These are phyloP conservation scores for Patella ulyssiponensis DNA, from an alignment of 2,888 invertebrate genomes.

Conservation along the genomic window DNA sequence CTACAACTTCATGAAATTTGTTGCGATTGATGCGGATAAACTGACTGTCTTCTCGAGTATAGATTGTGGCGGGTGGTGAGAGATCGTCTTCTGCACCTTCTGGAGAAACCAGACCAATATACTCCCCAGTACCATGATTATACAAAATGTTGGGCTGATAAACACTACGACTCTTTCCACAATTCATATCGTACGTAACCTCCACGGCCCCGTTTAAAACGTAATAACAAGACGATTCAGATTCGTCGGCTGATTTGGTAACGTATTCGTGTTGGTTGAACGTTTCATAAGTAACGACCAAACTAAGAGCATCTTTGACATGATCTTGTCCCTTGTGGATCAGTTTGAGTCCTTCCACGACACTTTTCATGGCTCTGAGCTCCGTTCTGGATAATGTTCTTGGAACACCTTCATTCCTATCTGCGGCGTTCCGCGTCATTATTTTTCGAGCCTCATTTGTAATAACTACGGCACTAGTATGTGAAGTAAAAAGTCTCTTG, in stretches of 20 bases:
- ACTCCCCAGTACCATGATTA: constrained; percentile 62
- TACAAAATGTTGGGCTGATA: constrained; percentile 64
- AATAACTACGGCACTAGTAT: constrained; percentile 53
- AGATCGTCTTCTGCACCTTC: constrained; percentile 57
- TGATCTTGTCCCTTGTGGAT: constrained; percentile 58
- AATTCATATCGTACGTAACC: constrained; percentile 58
- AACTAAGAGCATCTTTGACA: constrained; percentile 58
- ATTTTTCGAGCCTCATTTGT: constrained; percentile 54
- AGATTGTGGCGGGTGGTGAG: constrained; percentile 60
- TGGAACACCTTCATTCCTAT: constrained; percentile 29
- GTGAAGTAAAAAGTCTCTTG: constrained; percentile 57
- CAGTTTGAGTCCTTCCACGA: constrained; percentile 56
- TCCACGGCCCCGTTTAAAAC: constrained; percentile 58
- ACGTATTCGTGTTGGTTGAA: constrained; percentile 54
- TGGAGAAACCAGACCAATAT: constrained; percentile 57
- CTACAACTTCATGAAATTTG: constrained; percentile 52
- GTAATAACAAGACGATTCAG: constrained; percentile 56
- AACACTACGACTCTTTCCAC: constrained; percentile 49
- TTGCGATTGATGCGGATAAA: constrained; percentile 58
- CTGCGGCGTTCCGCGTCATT: constrained; percentile 47
- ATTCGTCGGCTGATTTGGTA: constrained; percentile 50
- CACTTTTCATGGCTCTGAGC: constrained; percentile 50
- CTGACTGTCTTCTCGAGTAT: constrained; percentile 55
- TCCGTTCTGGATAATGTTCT: constrained; percentile 48
- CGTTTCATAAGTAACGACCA: constrained; percentile 52